These are phyloP conservation scores for Hafferia zeledoni DNA, from an alignment of 2,797 vertebrate genomes.

Conservation along the genomic window DNA sequence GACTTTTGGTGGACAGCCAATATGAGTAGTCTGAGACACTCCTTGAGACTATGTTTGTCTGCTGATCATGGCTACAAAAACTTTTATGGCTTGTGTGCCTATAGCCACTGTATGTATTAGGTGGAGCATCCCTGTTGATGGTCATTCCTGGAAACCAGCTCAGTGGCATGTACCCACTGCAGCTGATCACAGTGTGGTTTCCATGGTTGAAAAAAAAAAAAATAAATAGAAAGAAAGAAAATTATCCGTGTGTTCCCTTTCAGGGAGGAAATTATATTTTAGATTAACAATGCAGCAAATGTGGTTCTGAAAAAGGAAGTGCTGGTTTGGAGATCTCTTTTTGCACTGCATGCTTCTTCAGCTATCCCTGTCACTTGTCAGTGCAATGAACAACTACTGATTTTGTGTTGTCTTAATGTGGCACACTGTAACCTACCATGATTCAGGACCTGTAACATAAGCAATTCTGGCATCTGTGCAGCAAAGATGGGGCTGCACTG, in stretches of 20 bases:
- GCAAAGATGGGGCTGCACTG: background rate
- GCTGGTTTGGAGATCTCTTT: background rate
- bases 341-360: background rate
- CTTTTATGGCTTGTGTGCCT: background rate
- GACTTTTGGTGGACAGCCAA: background rate
- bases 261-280: background rate
- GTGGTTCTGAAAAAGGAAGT: background rate
- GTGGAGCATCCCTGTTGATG: background rate
- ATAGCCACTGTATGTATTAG: rapidly evolving
- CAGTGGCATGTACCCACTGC: background rate
- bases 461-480: background rate
- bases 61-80: background rate
- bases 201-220: background rate
- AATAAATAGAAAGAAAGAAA: background rate
- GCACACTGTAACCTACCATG: background rate
- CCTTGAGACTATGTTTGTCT: background rate
- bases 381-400: background rate
- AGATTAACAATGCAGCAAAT: background rate
- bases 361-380: background rate
- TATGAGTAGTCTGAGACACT: background rate
- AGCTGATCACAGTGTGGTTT: background rate
- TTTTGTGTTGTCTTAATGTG: background rate
- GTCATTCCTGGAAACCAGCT: background rate
- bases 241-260: background rate
- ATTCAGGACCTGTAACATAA: background rate